phyloP scores from a whole-genome alignment of 2,113 vertebrate genomes.

The Percopsis transmontana region DNA sequence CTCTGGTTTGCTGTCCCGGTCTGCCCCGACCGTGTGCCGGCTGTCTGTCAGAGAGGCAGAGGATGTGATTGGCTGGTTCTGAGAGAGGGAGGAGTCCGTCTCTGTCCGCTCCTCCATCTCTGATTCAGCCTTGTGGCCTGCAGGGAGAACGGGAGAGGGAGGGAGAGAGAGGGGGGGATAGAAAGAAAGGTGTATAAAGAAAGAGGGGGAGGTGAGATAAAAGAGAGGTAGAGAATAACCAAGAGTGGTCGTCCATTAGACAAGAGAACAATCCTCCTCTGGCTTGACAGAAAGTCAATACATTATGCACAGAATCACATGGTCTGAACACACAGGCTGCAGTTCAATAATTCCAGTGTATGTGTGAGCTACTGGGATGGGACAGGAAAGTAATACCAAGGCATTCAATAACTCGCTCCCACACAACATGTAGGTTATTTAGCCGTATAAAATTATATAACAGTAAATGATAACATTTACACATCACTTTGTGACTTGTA shows the following conservation, averaged over 20 bases:
- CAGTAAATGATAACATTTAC: no score
- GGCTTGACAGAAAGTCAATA: slow-evolving; percentile 7
- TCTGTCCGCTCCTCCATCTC: slow-evolving; percentile 47
- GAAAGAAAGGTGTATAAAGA: background rate
- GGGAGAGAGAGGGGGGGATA: background rate
- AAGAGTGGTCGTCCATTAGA: background rate
- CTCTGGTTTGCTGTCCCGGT: slow-evolving; percentile 37
- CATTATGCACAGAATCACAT: background rate
- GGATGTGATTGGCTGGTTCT: slow-evolving; percentile 31
- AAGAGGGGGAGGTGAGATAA: background rate
- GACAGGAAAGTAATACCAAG: slow-evolving; percentile 53
- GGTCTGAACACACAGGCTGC: background rate
- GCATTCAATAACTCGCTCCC: no score
- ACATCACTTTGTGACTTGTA: no score
- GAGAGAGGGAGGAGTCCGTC: slow-evolving; percentile 28
- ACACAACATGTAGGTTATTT: no score
- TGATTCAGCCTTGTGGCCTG: slow-evolving; percentile 44
- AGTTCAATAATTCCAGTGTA: slow-evolving; percentile 6
- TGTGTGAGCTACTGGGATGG: slow-evolving; percentile 10
- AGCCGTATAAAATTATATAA: no score
- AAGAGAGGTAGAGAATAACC: background rate
- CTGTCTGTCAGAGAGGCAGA: slow-evolving; percentile 37
- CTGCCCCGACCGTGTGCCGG: slow-evolving; percentile 36
- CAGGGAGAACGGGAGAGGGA: slow-evolving; percentile 3
- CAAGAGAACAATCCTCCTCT: slow-evolving; percentile 2